Evolutionary conservation across 2,113 vertebrate species (phyloP), one percentile per base, ranked within the genome.

Genomic region (Noctilio leporinus): DNA sequence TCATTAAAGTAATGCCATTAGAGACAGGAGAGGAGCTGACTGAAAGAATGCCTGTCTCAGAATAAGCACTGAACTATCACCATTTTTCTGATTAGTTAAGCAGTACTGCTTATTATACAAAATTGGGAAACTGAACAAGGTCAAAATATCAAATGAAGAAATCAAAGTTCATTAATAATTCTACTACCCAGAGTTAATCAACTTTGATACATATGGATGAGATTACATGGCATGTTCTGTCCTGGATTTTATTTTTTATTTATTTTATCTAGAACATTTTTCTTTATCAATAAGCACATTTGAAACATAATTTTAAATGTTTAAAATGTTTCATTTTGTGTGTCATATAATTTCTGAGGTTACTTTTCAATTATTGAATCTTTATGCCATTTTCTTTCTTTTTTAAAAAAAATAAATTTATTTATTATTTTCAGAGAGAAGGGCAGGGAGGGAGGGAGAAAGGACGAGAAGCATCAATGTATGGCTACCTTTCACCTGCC

Each of bases 121-220:
- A 91, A 93, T 53, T 92, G 38, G 20, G 3, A 90, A 89, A 70
- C 65, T 90, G 30, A 93, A 43, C 53, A 96, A 91, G 73, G 49
- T 67, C 30, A 93, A 93, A 84, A 28, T 84, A 82, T 40, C 55
- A 91, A 81, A 76, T 80, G 40, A 87, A 83, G 64, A 78, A 67
- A 84, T 40, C 78, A 38, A 84, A 94, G 49, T 47, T 81, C 47
- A 87, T 7, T 40, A 30, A 38, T 89, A 83, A 92, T 92, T 76
- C 55, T 83, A 35, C 11, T 69, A 77, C 45, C 4, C 40, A 93
- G 47, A 72, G 64, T 75, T 91, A 75, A 51, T 30, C 40, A 72
- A 92, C 65, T 91, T 64, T 49, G 15, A 47, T 93, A 24, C 17
- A 77, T 70, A 70, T 76, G 43, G 51, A 51, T 69, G 40, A 45